Base-by-base conservation (phyloP, 2,113 vertebrate species). In the Plectropomus leopardus region DNA sequence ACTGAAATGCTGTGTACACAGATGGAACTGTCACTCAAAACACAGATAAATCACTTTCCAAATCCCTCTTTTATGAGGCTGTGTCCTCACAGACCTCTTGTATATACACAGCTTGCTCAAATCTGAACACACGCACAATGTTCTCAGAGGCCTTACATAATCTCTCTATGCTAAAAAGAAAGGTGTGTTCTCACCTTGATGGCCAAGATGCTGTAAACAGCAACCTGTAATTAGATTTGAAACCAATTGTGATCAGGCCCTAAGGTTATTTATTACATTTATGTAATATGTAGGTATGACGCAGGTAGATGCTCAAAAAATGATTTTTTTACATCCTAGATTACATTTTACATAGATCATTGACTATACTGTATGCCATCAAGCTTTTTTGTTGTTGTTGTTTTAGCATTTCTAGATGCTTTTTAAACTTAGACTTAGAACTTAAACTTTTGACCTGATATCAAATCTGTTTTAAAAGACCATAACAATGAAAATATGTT, bases 41-140 rank as follows among this genome's bases (percentile, higher is more conserved):
- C 60, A 72, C 2, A 19, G 34, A 76, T 55, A 45, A 80, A 75
- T 50, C 50, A 16, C 64, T 34, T 30, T 50, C 40, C 8, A 69
- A 86, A 78, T 76, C 76, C 55, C 7, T 76, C 54, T 72, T 86
- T 93, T 82, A 84, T 82, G 44, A 86, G 40, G 21, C 53, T 9
- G 8, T 11, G 44, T 75, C 69, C 32, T 86, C 65, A 48, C 53
- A 44, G 66, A 58, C 66, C 54, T 50, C 48, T 44, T 30, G 16
- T 40, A 26, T 44, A 75, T 42, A 73, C 76, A 78, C 17, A 54
- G 64, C 30, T 23, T 13, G n/a, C 5, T 60, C n/a, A 48, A 4
- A 63, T 47, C 8, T 42, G n/a, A 70, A 59, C 63, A 69, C 24
- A 74, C 45, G 63, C 7, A 28, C 65, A 24, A 7, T 24, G 24